Evolutionary conservation across 2,113 vertebrate species (phyloP), one percentile per base, ranked within the genome.

Genomic region (Melospiza melodia): DNA sequence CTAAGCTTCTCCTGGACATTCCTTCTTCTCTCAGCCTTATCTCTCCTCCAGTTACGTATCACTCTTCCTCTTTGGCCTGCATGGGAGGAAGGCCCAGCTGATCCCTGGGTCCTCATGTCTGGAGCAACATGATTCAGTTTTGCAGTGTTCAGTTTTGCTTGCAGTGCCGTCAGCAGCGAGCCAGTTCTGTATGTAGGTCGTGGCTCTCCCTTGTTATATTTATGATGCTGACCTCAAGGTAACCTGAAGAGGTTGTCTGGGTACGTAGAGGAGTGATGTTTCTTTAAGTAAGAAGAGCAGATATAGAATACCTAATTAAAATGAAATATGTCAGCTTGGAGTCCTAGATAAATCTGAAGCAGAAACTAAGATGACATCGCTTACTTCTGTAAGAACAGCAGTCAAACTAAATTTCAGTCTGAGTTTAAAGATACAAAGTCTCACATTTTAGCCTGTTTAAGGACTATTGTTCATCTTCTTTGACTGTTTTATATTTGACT

Each of bases 361-460:
- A 94, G 68, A 86, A 96, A 93, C 46, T 55, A 90, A 95, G 76
- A 77, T 89, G 91, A 87, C 96, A 97, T 78, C 12, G 37, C 54
- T 95, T 87, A 46, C 52, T 93, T 72, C 63, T 84, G 75, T 72
- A 89, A 78, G 52, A 94, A 41, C 35, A 92, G 28, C 74, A 89
- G 88, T 80, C 79, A 88, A 83, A 93, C 44, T 71, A 37, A 69
- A 85, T 91, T 84, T 84, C 59, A 89, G 23, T 27, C 54, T 83
- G 69, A 89, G 44, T 91, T 81, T 87, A 83, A 94, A 95, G 39
- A 84, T 35, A 63, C 8, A 59, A 93, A 79, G 15, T 77, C 39
- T 84, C 9, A 2, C 41, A 90, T 77, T 83, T 78, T 78, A 87
- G 35, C 6, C 31, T 66, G 3, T 66, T 88, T 85, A 80, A 79